phyloP scores from a whole-genome alignment of 2,113 vertebrate species.

The Sarotherodon lohbergeri region DNA sequence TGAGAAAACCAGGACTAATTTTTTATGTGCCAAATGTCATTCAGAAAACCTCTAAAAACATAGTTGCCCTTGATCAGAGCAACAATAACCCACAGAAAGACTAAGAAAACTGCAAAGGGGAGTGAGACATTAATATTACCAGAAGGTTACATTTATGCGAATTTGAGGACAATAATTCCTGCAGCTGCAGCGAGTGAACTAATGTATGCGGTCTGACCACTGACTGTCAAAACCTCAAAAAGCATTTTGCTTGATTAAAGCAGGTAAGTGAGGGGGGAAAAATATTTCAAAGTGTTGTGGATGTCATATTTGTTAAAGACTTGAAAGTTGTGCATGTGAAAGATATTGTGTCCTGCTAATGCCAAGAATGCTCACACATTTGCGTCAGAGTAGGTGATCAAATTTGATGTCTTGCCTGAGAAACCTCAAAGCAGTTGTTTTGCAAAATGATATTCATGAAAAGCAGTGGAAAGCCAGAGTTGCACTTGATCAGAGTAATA shows the following conservation, averaged over 20 bases:
- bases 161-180: not conserved
- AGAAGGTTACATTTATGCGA: not conserved
- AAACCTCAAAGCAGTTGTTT: conserved; percentile 64
- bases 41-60: not conserved
- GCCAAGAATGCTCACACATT: conserved; percentile 16
- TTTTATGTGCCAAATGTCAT: not conserved
- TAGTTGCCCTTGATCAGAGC: not conserved
- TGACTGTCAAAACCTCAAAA: conserved; percentile 17
- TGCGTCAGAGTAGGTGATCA: conserved; percentile 39
- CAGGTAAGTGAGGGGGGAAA: not conserved
- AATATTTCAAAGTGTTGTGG: conserved; percentile 43
- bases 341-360: conserved; percentile 42
- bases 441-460: conserved; percentile 65
- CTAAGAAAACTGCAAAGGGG: not conserved
- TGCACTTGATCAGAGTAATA: conserved; percentile 69
- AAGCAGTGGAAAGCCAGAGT: conserved; percentile 56
- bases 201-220: conserved; percentile 23
- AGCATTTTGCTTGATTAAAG: conserved; percentile 46
- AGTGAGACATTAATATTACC: not conserved
- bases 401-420: conserved; percentile 35
- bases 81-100: not conserved
- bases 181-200: not conserved
- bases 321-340: conserved; percentile 31
- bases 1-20: not conserved
- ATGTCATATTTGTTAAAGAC: conserved; percentile 20